These are phyloP conservation scores for Xestoiulus laeticollis DNA, from an alignment of 2,888 invertebrate genomes.

Conservation along the genomic window DNA sequence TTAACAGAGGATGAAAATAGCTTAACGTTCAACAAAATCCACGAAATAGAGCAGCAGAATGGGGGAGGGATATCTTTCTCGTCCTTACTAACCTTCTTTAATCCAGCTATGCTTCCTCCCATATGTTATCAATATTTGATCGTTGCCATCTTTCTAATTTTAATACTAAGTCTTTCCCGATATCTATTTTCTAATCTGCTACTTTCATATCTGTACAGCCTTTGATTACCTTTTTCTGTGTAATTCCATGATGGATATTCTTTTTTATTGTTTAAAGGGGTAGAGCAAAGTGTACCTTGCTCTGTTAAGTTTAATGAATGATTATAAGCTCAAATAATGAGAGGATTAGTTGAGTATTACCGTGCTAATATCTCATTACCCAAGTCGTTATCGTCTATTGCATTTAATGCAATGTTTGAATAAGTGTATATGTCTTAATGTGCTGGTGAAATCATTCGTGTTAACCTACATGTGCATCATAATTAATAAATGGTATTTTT, in stretches of 20 bases:
- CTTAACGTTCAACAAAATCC: neutral
- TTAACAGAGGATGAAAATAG: conserved; percentile 22
- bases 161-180: neutral
- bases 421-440: no score
- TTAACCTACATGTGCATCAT: no score
- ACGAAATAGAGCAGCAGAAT: neutral
- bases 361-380: neutral
- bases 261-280: neutral
- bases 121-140: neutral
- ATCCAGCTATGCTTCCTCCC: neutral
- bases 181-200: neutral
- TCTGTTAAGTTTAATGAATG: neutral
- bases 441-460: no score
- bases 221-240: neutral
- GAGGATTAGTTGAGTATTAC: neutral
- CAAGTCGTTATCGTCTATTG: neutral
- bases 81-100: neutral
- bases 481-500: no score
- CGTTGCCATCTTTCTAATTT: neutral
- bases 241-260: neutral
- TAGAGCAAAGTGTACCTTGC: neutral
- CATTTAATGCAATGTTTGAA: neutral
- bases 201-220: neutral
- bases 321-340: neutral
- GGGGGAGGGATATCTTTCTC: neutral